These are phyloP conservation scores for Drosophila kikkawai DNA, from an alignment of 1,140 invertebrate species.

Conservation along the genomic window DNA sequence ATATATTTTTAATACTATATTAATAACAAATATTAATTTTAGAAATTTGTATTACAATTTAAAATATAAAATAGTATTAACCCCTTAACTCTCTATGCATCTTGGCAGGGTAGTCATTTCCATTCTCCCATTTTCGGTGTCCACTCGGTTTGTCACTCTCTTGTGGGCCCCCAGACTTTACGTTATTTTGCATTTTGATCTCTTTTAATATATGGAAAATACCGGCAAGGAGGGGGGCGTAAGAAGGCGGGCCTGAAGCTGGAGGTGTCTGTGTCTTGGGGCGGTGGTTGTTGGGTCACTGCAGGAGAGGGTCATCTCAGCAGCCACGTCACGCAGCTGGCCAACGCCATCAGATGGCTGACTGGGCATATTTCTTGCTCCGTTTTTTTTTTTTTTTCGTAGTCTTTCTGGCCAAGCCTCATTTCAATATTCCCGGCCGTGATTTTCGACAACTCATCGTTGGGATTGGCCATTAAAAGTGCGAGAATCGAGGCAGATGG, in stretches of 20 bases:
- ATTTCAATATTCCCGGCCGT: constrained; percentile 21
- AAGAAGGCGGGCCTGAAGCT: background rate
- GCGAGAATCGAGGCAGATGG: constrained; percentile 53
- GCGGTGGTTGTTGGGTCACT: background rate
- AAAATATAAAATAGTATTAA: background rate
- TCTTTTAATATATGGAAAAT: constrained; percentile 37
- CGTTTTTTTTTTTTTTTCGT: background rate
- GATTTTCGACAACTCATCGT: constrained; percentile 57
- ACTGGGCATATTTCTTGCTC: constrained; percentile 37
- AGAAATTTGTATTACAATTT: background rate
- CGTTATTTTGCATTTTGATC: constrained; percentile 40
- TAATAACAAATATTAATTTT: no score
- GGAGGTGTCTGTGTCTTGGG: constrained; percentile 7
- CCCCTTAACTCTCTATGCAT: background rate
- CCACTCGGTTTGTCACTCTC: constrained; percentile 20
- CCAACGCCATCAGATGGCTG: constrained; percentile 30
- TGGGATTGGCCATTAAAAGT: constrained; percentile 57
- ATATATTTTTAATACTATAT: background rate
- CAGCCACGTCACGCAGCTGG: constrained; percentile 50
- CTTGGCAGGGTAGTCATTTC: background rate
- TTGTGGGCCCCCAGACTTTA: constrained; percentile 6
- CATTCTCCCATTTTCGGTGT: background rate
- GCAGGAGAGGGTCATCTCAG: constrained; percentile 7
- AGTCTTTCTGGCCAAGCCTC: constrained; percentile 4
- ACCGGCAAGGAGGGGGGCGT: background rate